Evolutionary conservation across 1,140 invertebrate genomes (phyloP).

Genomic region (Drosophila pseudoananassae): DNA sequence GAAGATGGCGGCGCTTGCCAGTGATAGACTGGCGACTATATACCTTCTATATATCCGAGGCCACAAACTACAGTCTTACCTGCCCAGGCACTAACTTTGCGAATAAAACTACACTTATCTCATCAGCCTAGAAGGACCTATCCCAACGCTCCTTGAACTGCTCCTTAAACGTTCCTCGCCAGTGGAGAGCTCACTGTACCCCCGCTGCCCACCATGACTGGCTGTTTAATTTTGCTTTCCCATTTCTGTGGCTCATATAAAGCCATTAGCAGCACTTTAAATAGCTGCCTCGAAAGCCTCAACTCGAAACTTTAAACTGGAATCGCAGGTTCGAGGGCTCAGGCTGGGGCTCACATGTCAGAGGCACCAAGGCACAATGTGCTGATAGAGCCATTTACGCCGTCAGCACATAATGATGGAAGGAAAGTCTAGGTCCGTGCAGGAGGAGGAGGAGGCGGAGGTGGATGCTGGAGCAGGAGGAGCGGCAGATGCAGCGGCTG

Average conservation of each 20-base stretch:
- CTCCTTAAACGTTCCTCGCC: too few species aligned
- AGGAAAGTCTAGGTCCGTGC: not conserved
- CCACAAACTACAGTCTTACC: slow-evolving; percentile 14
- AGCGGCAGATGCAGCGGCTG: slow-evolving; percentile 63
- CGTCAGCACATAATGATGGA: slow-evolving; percentile 81
- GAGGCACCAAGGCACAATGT: slow-evolving; percentile 61
- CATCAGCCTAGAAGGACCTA: not conserved
- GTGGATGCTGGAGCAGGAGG: slow-evolving; percentile 8
- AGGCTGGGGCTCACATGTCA: slow-evolving; percentile 55
- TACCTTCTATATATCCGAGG: slow-evolving; percentile 24
- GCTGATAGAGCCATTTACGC: slow-evolving; percentile 82
- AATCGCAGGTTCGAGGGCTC: slow-evolving; percentile 4
- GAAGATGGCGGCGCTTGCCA: slow-evolving; percentile 54
- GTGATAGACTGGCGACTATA: slow-evolving; percentile 49
- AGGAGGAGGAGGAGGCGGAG: not conserved
- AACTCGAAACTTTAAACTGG: slow-evolving; percentile 57
- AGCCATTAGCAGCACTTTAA: slow-evolving; percentile 79
- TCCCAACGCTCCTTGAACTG: not conserved
- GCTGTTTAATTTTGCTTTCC: slow-evolving; percentile 33
- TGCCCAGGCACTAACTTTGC: not conserved
- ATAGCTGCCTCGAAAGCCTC: slow-evolving; percentile 17
- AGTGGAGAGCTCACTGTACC: slow-evolving; percentile 7
- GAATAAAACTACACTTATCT: too few species aligned
- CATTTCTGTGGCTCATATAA: slow-evolving; percentile 40
- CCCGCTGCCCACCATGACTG: slow-evolving; percentile 48